Base-by-base conservation (phyloP, 2,113 vertebrate species). In the Lonchura striata region DNA sequence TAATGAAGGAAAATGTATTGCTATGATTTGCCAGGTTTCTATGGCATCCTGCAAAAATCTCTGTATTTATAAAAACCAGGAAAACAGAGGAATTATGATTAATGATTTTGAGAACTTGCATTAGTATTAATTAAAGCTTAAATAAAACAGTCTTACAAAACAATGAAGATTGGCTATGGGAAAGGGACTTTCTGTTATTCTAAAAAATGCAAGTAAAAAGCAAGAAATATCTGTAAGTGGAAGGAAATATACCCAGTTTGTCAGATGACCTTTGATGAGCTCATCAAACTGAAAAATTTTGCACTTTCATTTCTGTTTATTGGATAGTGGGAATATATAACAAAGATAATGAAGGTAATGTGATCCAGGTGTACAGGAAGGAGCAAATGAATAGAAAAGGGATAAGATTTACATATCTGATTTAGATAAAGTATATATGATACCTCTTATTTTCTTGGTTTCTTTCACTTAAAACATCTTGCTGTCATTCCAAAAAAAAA, bases 221-320 rank as follows among this genome's bases (percentile, higher is more conserved):
- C 42, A 95, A 92, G 60, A 89, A 54, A 35, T 89, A 50, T 68
- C 83, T 92, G 6, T 60, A 65, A 65, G 27, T 94, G n/a, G 44
- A 92, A 92, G 72, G 46, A 81, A 89, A 39, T 49, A 16, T 65
- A 76, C 88, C 8, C 72, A 46, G 25, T 79, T 88, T 95, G 56
- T 83, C 41, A 53, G 30, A 42, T 81, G 79, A 92, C 35, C 28
- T 86, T 47, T 24, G 11, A 46, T 84, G 76, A 87, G 47, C 75
- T 87, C 61, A 76, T 91, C 37, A 86, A 35, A 88, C 41, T 66
- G 70, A 91, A 90, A 59, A 89, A 77, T 93, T 94, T 92, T 66
- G 60, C 71, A 64, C 52, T 88, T 95, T 35, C 10, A 47, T 23
- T 91, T 93, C 60, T 80, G 30, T 94, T 94, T 82, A 76, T 77